Conservation (phyloP, 2,797 vertebrate species). For the Paratrypauchen microcephalus region DNA sequence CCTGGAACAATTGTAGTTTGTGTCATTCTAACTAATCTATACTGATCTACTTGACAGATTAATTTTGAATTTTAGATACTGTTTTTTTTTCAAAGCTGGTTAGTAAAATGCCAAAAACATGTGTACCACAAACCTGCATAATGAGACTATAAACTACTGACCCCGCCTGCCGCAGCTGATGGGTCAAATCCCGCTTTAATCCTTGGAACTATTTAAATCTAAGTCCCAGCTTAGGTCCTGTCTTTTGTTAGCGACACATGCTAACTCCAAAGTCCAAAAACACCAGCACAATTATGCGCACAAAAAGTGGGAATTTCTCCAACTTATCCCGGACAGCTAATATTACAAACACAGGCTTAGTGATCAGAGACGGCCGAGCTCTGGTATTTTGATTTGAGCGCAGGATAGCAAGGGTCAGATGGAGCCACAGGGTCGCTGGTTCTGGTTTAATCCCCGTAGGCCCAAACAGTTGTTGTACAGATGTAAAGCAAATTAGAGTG, state of each 20-base stretch:
- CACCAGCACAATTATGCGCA: slow-evolving; percentile 32
- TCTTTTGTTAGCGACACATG: slow-evolving; percentile 21
- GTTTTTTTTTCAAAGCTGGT: too few species aligned
- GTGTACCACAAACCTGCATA: too few species aligned
- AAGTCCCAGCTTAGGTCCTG: slow-evolving; percentile 17
- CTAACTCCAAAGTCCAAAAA: slow-evolving; percentile 14
- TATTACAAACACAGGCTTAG: slow-evolving; percentile 52
- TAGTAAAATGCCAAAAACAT: too few species aligned
- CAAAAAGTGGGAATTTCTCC: slow-evolving; percentile 35
- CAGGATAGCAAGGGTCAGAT: slow-evolving; percentile 30
- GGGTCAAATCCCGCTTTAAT: slow-evolving; percentile 28
- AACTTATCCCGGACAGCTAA: slow-evolving; percentile 44
- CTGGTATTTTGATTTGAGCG: slow-evolving; percentile 29
- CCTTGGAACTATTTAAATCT: slow-evolving; percentile 18
- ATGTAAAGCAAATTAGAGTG: slow-evolving; percentile 25
- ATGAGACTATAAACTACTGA: not conserved
- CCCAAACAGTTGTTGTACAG: slow-evolving; percentile 48
- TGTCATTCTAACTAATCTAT: too few species aligned
- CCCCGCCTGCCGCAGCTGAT: not conserved
- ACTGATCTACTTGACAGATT: too few species aligned
- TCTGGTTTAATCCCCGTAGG: slow-evolving; percentile 19
- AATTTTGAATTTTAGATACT: too few species aligned
- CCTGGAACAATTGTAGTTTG: too few species aligned
- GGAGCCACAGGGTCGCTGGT: slow-evolving; percentile 32
- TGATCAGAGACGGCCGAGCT: not conserved